A percentile compares a stretch with the other conserved stretches of the same genome.
phyloP scores from a whole-genome alignment of 2,113 vertebrate species.

The Spea bombifrons region DNA sequence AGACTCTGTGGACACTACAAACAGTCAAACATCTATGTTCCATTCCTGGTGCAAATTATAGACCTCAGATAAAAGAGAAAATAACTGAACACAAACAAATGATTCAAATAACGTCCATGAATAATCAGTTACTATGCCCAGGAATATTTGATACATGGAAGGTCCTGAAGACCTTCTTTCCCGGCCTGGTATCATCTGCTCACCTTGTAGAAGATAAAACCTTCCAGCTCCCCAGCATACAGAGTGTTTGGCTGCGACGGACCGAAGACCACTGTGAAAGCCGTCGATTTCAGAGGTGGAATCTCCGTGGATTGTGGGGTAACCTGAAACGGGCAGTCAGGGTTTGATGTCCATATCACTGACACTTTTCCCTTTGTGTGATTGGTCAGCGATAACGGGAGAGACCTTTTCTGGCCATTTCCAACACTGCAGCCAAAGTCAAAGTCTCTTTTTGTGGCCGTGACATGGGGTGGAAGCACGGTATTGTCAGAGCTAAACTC shows the following conservation, averaged over 20 bases:
- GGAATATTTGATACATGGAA: too few species aligned
- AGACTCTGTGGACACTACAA: too few species aligned
- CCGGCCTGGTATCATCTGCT: conserved; percentile 22
- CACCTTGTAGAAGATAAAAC: conserved; percentile 83
- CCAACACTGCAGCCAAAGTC: conserved; percentile 71
- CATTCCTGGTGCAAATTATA: too few species aligned
- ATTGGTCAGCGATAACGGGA: conserved; percentile 77
- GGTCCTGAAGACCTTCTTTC: background rate
- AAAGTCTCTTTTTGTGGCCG: conserved; percentile 68
- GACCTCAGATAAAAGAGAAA: too few species aligned
- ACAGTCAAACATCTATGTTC: too few species aligned
- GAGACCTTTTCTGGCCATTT: conserved; percentile 41
- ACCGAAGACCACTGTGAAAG: conserved; percentile 74
- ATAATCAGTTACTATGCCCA: too few species aligned
- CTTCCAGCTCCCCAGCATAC: conserved; percentile 80
- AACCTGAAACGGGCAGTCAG: conserved; percentile 69
- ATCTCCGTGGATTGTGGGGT: conserved; percentile 71
- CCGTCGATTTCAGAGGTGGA: conserved; percentile 76
- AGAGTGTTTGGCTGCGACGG: conserved; percentile 70
- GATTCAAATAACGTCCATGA: too few species aligned
- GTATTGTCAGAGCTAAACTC: conserved; percentile 48
- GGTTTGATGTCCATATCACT: conserved; percentile 74
- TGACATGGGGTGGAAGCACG: conserved; percentile 66
- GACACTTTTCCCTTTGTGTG: conserved; percentile 78
- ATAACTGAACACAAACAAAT: too few species aligned